Base-by-base conservation (phyloP, 2,797 vertebrate species). In the Phoebastria nigripes region DNA sequence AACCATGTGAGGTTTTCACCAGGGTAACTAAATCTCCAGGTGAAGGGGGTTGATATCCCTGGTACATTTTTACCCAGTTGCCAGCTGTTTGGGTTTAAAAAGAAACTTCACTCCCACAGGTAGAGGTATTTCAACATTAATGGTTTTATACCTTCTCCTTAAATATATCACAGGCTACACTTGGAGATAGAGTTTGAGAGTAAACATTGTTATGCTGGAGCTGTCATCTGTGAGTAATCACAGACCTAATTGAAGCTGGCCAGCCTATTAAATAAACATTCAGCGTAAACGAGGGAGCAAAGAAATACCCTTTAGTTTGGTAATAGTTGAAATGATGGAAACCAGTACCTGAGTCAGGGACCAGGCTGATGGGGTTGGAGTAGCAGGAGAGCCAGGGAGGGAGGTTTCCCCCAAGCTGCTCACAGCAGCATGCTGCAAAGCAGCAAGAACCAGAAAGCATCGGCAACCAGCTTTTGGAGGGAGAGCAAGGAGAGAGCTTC, bases 261-360 rank as follows among this genome's bases (percentile, higher is more conserved):
- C 94, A 93, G 87, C 94, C 87, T 89, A 96, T 97, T 97, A 96
- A 96, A 96, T 95, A 96, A 97, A 96, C 89, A 96, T 96, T 85
- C 72, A 72, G 92, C 65, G 15, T 93, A 93, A 96, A 93, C 9
- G 51, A 96, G 70, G 92, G 81, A 96, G 90, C 90, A 91, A 94
- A 96, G 96, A 96, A 96, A 96, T 55, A 95, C 76, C 74, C 90
- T 91, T 90, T 93, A 58, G 76, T 92, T 91, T 78, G 70, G 93
- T 69, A 87, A 93, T 69, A 92, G 94, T 63, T 61, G 93, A 83
- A 95, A 96, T 71, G 87, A 94, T 49, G 70, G 82, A 93, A 95
- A 61, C 61, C 25, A 56, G 73, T 31, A 59, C 62, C 70, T 49
- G 74, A 94, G 28, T 61, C 22, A 63, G 82, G 74, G 65, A 77